A percentile compares a stretch with the other conserved stretches of the same genome.
These are phyloP conservation scores for Acanthopleura granulata DNA, from an alignment of 2,888 invertebrate genomes.

Conservation along the genomic window DNA sequence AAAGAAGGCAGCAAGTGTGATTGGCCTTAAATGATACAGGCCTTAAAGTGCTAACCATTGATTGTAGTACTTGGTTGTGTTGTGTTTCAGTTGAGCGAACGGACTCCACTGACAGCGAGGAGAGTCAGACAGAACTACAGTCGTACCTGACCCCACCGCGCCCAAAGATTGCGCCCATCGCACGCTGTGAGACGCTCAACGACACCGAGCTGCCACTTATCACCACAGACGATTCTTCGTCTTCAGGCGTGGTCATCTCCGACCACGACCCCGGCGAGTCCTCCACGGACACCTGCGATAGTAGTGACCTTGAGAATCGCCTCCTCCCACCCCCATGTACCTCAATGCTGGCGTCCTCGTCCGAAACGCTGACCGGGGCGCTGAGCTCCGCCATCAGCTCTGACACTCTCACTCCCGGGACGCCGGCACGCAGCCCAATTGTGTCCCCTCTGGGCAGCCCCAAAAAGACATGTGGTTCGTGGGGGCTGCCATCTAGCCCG, in stretches of 20 bases:
- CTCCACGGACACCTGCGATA: conserved; percentile 46
- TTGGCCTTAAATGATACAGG: too few relatives aligned
- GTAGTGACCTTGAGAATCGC: conserved; percentile 30
- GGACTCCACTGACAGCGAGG: conserved; percentile 52
- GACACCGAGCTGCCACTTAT: conserved; percentile 59
- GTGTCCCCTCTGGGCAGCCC: conserved; percentile 57
- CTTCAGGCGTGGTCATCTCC: conserved; percentile 9
- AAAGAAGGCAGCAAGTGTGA: too few relatives aligned
- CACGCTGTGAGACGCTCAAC: conserved; percentile 67
- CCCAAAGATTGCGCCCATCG: conserved; percentile 67
- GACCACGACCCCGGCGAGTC: conserved; percentile 47
- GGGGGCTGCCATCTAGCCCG: not conserved
- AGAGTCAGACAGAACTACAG: conserved; percentile 42
- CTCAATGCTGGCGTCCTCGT: conserved; percentile 37
- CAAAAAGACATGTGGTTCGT: conserved; percentile 34
- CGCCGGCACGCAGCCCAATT: conserved; percentile 60
- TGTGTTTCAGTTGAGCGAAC: conserved; percentile 37
- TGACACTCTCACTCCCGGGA: conserved; percentile 64
- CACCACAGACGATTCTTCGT: conserved; percentile 44
- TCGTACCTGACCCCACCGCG: conserved; percentile 49
- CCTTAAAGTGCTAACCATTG: too few relatives aligned
- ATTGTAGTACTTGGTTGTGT: too few relatives aligned
- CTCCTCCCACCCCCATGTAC: conserved; percentile 22
- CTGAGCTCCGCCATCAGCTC: conserved; percentile 61
- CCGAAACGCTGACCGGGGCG: conserved; percentile 50